Evolutionary conservation across 2,797 vertebrate genomes (phyloP).

Genomic region (Acanthurus leucopareius): DNA sequence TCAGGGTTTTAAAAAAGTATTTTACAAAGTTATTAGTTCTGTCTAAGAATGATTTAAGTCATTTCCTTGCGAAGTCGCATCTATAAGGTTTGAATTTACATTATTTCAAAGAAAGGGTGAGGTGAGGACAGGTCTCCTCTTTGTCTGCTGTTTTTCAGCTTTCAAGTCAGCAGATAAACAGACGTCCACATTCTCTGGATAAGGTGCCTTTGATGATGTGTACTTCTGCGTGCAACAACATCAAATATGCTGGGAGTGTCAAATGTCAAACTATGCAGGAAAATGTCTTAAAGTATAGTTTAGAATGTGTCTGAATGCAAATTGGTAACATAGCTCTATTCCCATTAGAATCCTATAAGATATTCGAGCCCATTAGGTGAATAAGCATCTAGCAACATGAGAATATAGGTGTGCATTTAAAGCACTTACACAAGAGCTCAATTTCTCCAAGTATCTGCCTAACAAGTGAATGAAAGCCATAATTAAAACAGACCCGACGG

Average conservation of each 20-base stretch:
- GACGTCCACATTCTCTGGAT: not conserved
- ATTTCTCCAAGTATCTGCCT: slow-evolving; percentile 17
- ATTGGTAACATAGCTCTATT: not conserved
- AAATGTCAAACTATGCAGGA: not conserved
- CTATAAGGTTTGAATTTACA: slow-evolving; percentile 1
- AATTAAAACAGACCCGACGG: slow-evolving; percentile 46
- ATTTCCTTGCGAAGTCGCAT: not conserved
- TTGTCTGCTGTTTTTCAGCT: not conserved
- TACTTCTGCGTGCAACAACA: not conserved
- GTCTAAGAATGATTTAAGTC: not conserved
- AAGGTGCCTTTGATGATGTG: not conserved
- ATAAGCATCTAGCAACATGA: not conserved
- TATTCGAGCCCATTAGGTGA: not conserved
- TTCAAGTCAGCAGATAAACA: slow-evolving; percentile 14
- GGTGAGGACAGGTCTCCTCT: not conserved
- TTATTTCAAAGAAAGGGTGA: slow-evolving; percentile 4
- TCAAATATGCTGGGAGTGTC: not conserved
- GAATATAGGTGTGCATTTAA: not conserved
- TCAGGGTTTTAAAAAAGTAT: not conserved
- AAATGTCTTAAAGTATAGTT: not conserved
- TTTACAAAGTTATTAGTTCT: not conserved
- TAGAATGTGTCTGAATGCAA: not conserved
- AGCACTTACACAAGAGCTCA: not conserved
- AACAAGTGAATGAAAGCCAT: slow-evolving; percentile 31
- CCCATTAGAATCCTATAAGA: not conserved